A percentile compares a stretch with the other conserved stretches of the same genome.
Conservation (phyloP, 2,113 vertebrate species). For the Cyanoderma ruficeps region DNA sequence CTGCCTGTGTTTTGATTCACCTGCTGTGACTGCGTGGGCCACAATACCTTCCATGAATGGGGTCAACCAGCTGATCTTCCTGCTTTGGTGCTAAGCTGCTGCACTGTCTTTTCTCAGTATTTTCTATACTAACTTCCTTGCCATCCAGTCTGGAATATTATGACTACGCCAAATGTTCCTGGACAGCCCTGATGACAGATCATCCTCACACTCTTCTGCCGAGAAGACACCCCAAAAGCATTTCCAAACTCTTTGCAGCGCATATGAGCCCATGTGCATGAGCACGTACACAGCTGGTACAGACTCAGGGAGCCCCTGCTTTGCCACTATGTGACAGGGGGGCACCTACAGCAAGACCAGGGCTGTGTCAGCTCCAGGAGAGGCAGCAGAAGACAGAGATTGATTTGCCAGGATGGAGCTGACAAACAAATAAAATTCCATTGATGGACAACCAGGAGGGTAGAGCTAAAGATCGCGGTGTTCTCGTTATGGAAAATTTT, state of each 20-base stretch:
- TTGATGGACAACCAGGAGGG: background rate
- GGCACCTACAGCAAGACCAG: background rate
- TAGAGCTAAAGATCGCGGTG: background rate
- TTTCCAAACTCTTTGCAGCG: background rate
- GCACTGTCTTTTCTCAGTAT: background rate
- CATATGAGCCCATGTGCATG: accelerated
- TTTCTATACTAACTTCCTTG: background rate
- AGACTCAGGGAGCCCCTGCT: background rate
- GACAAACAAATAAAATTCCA: background rate
- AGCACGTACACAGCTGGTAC: accelerated
- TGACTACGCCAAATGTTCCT: background rate
- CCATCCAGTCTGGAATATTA: background rate
- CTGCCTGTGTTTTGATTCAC: background rate
- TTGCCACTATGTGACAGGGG: accelerated
- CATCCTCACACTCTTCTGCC: background rate
- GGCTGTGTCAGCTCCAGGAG: background rate
- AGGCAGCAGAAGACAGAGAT: background rate
- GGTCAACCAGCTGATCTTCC: background rate
- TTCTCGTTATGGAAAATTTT: background rate
- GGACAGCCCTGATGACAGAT: background rate
- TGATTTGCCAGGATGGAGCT: background rate
- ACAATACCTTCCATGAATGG: background rate
- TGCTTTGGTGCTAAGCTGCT: background rate
- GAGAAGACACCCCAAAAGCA: background rate
- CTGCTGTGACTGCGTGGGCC: background rate